Base-by-base conservation (phyloP, 2,113 vertebrate genomes). In the Stegastes partitus region DNA sequence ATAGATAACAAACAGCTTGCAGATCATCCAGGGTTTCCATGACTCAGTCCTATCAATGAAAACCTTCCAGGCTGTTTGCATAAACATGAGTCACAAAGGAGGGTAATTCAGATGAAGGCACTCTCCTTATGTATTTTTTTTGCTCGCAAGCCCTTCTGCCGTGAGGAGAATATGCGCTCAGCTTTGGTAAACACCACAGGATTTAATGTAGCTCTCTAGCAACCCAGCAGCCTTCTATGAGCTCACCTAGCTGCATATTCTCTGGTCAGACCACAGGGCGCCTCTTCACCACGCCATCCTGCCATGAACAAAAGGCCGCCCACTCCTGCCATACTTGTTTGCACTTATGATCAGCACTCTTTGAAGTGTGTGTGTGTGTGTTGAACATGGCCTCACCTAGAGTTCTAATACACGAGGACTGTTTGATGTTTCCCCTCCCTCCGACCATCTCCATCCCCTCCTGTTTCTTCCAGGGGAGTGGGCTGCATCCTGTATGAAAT, bases 401-500 rank as follows among this genome's bases (percentile, higher is more conserved):
- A 42, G 19, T 47, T 68, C 4, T 39, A 39, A 75, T 8, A 26
- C 21, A 26, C 14, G 5, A 25, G 16, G 7, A 21, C 58, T 37
- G 2, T 56, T 53, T 75, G 25, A 14, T 63, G 11, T 59, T 51
- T 57, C 3, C 14, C 18, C 34, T 25, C 61, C 21, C 12, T 19
- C n/a, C 25, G 8, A 28, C 11, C 12, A 12, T 51, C 21, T 59
- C 67, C 25, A 63, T 51, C 31, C 25, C 39, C 47, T 45, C 28
- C n/a, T 12, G 86, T n/a, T 25, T 64, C 49, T 53, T 42, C 21
- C 81, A 99, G 97, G 98, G 98, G 98, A 0, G 96, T 99, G 19
- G 98, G 98, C 56, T 99, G 98, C 64, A 99, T 99, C 87, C 92
- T 96, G 79, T 98, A 95, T 50, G 98, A 99, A 92, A 98, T 99